Conservation (phyloP, 2,113 vertebrate genomes). For the Myanophis thanlyinensis region DNA sequence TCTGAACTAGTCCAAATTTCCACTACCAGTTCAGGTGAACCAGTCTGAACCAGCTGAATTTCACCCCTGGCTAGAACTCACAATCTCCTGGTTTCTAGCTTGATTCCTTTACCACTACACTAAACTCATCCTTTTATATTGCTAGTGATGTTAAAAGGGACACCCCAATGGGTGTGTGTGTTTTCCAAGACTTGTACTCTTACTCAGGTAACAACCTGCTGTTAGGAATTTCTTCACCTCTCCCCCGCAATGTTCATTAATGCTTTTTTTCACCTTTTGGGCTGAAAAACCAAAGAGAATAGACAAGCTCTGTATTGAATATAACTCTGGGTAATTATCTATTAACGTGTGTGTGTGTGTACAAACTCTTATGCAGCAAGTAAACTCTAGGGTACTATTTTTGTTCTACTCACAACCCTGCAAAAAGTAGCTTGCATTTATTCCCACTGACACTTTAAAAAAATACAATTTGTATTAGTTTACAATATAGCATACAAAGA, state of each 20-base stretch:
- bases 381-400: neutral
- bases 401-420: neutral
- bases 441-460: neutral
- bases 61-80: neutral
- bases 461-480: too few species aligned
- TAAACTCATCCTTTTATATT: neutral
- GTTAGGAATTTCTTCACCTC: neutral
- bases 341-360: too few species aligned
- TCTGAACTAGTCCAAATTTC: too few species aligned
- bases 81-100: neutral
- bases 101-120: neutral
- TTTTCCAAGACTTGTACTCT: neutral
- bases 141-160: neutral
- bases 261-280: neutral
- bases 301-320: neutral
- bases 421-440: neutral
- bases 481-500: too few species aligned
- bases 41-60: too few species aligned
- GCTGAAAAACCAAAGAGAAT: neutral
- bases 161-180: neutral
- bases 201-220: neutral
- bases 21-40: too few species aligned
- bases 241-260: neutral
- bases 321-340: neutral
- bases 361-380: neutral